Evolutionary conservation across 2,888 invertebrate genomes (phyloP).

Genomic region (Chironomus riparius): DNA sequence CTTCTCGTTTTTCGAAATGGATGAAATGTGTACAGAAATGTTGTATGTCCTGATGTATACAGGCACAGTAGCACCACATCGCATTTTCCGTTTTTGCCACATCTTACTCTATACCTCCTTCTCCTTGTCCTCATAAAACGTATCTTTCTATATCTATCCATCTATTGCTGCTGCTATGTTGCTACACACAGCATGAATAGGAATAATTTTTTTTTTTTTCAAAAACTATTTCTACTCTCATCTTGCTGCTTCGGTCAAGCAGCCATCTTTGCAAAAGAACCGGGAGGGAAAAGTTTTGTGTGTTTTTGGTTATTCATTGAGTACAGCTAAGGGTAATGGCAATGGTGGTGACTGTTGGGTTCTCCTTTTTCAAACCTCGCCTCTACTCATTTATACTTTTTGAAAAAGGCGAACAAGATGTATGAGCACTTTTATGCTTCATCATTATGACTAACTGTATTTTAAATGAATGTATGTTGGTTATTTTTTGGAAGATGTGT

Average conservation of each 20-base stretch:
- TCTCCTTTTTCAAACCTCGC: too few species aligned
- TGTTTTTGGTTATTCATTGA: not conserved
- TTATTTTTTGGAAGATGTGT: not conserved
- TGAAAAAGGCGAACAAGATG: constrained; percentile 5
- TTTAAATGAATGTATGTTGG: constrained; percentile 8
- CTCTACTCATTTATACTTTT: too few species aligned
- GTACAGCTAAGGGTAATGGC: not conserved
- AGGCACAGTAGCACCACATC: not conserved
- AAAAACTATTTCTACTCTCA: not conserved
- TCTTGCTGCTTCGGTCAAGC: constrained; percentile 17
- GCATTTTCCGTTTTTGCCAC: not conserved
- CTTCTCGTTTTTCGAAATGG: too few species aligned
- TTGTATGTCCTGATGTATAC: too few species aligned
- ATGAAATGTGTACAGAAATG: too few species aligned
- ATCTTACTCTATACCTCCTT: not conserved
- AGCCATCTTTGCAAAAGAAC: constrained; percentile 12
- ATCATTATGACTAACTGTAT: constrained; percentile 19
- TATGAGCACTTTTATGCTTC: constrained; percentile 14
- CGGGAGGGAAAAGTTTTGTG: not conserved
- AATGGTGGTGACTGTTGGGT: too few species aligned
- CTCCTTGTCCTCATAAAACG: too few species aligned
- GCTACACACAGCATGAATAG: not conserved
- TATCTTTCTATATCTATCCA: too few species aligned
- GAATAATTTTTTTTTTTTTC: not conserved
- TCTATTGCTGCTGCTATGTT: too few species aligned